Evolutionary conservation across 2,797 vertebrate species (phyloP), one percentile per base, ranked within the genome.

Genomic region (Amniataba percoides): DNA sequence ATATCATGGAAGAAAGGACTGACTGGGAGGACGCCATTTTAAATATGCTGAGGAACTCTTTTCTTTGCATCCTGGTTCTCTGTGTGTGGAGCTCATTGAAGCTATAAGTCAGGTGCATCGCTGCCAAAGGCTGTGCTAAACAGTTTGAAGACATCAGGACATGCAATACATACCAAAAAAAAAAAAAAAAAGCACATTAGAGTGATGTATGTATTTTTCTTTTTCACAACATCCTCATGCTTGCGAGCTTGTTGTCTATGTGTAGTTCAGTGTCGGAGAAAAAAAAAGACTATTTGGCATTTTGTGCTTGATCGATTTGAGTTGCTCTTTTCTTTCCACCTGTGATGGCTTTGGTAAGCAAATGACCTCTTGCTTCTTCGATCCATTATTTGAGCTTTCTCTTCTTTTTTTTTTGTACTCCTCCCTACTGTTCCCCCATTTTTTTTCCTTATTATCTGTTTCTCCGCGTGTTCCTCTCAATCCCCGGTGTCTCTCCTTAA

Each of bases 371-470:
- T 86, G 88, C 89, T 92, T 90, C 73, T 90, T 77, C 61, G 79
- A 87, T 81, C 65, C 80, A 86, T 93, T 78, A 85, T 95, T 93
- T 93, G 82, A 94, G 92, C 90, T 88, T 83, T 92, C 78, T 93
- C 84, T 89, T 92, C 86, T 87, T 91, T 87, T 84, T 79, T 70
- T 88, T 92, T 91, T 90, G 67, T 91, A 80, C 77, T 93, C 88
- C 87, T 86, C 88, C 87, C 88, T 70, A 51, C 83, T 84, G 46
- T 86, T 83, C 49, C 84, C 70, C 78, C 61, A 43, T 88, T 82
- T 70, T 80, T 77, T 55, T 39, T 71, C 72, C 67, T 85, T 80
- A 85, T 60, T 76, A 85, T 86, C 70, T 51, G 15, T 89, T 76
- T 83, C 79, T 85, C 81, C 71, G 76, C 87, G 85, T 93, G 84